Percentiles rank a stretch among this genome's conserved stretches.
Evolutionary conservation across 2,797 vertebrate genomes (phyloP).

Genomic region (Hypotaenidia philippensis): DNA sequence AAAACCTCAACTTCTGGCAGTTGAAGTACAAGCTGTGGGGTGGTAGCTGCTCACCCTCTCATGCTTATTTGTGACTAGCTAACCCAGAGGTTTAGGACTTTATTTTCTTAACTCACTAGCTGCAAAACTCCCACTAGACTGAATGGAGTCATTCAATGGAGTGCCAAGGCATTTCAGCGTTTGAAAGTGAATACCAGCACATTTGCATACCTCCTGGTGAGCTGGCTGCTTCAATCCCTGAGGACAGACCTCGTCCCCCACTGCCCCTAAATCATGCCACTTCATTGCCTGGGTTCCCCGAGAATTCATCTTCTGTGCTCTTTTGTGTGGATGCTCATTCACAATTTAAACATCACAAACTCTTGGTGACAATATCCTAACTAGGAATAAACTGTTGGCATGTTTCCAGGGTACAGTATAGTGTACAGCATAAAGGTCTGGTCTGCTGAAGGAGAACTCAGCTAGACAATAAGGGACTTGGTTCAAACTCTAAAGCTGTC

Average conservation of each 20-base stretch:
- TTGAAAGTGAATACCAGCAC: not conserved
- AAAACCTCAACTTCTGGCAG: not conserved
- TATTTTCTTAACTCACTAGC: slow-evolving; percentile 34
- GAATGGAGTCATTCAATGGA: slow-evolving; percentile 56
- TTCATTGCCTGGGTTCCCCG: not conserved
- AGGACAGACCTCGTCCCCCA: not conserved
- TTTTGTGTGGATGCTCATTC: slow-evolving; percentile 21
- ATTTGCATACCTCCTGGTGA: slow-evolving; percentile 46
- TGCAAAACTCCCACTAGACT: not conserved
- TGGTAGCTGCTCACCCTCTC: not conserved
- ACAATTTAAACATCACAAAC: not conserved
- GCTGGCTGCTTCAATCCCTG: not conserved
- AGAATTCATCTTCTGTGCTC: not conserved
- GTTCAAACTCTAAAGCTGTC: not conserved
- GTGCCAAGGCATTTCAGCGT: not conserved
- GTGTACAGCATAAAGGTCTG: not conserved
- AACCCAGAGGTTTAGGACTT: not conserved
- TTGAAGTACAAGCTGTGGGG: not conserved
- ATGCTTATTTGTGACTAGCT: not conserved
- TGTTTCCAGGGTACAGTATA: not conserved
- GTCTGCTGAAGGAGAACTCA: not conserved
- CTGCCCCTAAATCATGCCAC: not conserved
- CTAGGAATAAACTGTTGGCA: not conserved
- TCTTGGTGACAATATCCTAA: not conserved
- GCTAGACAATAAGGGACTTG: not conserved